These are phyloP conservation scores for Wiebesia pumilae DNA, from an alignment of 1,140 invertebrate species.

Conservation along the genomic window DNA sequence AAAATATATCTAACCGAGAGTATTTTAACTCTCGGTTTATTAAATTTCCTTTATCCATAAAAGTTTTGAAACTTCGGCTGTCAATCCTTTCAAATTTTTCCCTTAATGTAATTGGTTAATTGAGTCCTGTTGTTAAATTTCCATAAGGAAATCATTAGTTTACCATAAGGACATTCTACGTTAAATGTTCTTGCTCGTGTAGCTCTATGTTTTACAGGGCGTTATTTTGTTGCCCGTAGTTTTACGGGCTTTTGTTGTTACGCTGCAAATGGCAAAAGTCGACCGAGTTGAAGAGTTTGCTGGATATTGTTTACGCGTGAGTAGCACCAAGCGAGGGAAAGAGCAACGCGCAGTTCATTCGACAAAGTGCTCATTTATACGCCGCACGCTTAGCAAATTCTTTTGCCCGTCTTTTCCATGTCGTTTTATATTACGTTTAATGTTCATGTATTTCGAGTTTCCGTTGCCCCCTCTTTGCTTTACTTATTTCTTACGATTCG, in stretches of 20 bases:
- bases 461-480: background rate
- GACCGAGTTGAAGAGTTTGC: background rate
- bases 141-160: too few species aligned
- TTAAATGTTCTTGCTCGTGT: too few species aligned
- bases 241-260: too few species aligned
- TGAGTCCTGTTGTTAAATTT: too few species aligned
- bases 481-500: background rate
- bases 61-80: too few species aligned
- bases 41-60: too few species aligned
- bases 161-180: too few species aligned
- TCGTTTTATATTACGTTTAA: constrained; percentile 4
- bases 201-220: background rate
- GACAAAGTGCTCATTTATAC: constrained; percentile 44
- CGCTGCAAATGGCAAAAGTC: background rate
- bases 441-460: background rate
- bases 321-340: background rate
- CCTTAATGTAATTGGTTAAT: too few species aligned
- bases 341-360: constrained; percentile 28
- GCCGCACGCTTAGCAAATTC: background rate
- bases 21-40: too few species aligned
- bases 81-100: too few species aligned
- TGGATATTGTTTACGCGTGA: background rate
- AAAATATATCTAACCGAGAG: too few species aligned
- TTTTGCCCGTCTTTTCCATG: background rate
- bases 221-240: background rate